phyloP scores from a whole-genome alignment of 2,113 vertebrate species.

The Archocentrus centrarchus region DNA sequence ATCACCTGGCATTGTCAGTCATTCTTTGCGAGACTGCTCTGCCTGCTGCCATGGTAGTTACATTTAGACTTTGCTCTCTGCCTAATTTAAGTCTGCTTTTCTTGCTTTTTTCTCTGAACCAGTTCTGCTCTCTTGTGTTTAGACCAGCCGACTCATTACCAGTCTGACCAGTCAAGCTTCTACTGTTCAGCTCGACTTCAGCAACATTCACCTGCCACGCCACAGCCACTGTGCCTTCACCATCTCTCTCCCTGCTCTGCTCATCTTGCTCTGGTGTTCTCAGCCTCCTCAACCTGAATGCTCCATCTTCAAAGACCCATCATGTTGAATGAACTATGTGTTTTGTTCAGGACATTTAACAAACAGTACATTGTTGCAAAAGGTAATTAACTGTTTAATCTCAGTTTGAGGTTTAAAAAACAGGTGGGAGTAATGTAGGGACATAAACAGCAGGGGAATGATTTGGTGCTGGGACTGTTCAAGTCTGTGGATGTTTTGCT shows the following conservation, averaged over 20 bases:
- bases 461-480: fast-evolving
- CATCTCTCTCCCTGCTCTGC: background rate
- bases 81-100: background rate
- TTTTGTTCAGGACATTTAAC: background rate
- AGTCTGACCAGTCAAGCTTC: conserved; percentile 5
- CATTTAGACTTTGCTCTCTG: background rate
- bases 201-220: background rate
- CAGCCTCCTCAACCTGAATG: background rate
- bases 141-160: background rate
- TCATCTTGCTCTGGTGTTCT: background rate
- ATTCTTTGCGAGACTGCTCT: background rate
- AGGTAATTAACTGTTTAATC: background rate
- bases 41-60: background rate
- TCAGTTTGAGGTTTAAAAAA: background rate
- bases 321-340: background rate
- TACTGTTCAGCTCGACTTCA: background rate
- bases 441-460: background rate
- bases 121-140: background rate
- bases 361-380: fast-evolving
- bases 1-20: background rate
- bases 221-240: background rate
- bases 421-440: no score
- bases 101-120: background rate
- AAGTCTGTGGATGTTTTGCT: background rate
- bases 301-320: background rate